These are phyloP conservation scores for Plodia interpunctella DNA, from an alignment of 1,140 invertebrate species.

Conservation along the genomic window DNA sequence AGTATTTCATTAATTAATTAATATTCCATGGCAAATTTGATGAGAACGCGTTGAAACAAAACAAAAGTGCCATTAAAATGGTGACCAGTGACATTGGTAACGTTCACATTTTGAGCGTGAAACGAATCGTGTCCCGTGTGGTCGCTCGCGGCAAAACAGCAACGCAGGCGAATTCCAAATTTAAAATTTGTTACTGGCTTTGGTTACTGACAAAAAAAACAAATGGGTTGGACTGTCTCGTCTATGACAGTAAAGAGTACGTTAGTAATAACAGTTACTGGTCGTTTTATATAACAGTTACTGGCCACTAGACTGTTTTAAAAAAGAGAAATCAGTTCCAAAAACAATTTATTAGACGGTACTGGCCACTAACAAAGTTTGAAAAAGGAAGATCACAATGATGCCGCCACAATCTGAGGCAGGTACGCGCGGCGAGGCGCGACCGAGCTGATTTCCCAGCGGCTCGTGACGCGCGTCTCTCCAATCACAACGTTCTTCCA, in stretches of 20 bases:
- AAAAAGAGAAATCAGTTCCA: not conserved
- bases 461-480: slow-evolving; percentile 34
- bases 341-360: too few species aligned
- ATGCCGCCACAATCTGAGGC: slow-evolving; percentile 15
- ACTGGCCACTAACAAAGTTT: not conserved
- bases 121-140: slow-evolving; percentile 20
- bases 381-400: slow-evolving; percentile 15
- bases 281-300: too few species aligned
- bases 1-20: too few species aligned
- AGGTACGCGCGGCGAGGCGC: slow-evolving; percentile 24
- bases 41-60: too few species aligned
- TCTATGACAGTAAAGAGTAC: too few species aligned
- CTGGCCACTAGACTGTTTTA: not conserved
- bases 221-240: too few species aligned
- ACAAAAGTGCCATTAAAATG: not conserved
- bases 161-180: not conserved
- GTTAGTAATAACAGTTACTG: too few species aligned
- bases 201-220: too few species aligned
- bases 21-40: too few species aligned
- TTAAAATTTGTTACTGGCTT: not conserved
- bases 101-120: slow-evolving; percentile 20
- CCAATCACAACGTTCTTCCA: slow-evolving; percentile 35
- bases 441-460: slow-evolving; percentile 46
- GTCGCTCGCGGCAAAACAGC: slow-evolving; percentile 26
- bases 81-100: slow-evolving; percentile 3